These are phyloP conservation scores for Tragulus kanchil DNA, from an alignment of 2,113 vertebrate genomes.

Conservation along the genomic window DNA sequence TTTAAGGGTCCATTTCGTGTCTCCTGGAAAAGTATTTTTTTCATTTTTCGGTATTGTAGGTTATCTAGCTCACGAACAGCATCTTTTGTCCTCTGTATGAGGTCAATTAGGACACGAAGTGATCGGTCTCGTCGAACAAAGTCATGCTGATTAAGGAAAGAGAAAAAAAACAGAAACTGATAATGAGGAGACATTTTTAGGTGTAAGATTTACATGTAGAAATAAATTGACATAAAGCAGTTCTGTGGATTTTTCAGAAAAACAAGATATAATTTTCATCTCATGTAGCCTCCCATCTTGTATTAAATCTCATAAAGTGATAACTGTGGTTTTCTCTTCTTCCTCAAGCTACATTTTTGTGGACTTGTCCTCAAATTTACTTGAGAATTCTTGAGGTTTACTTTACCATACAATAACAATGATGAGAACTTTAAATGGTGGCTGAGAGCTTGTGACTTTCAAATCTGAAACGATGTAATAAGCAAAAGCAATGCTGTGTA, in stretches of 20 bases:
- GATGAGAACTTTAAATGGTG: conserved; percentile 5
- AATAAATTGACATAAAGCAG: background rate
- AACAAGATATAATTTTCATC: background rate
- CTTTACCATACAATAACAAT: background rate
- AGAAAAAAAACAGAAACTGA: conserved; percentile 19
- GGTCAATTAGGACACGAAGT: conserved; percentile 93
- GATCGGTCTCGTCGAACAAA: conserved; percentile 96
- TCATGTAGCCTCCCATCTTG: background rate
- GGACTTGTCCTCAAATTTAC: background rate
- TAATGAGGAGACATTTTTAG: background rate
- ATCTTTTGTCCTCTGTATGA: conserved; percentile 99
- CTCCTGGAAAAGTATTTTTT: conserved; percentile 99
- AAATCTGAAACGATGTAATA: conserved; percentile 5
- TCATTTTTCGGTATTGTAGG: conserved; percentile 99
- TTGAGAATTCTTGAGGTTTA: background rate
- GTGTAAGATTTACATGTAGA: background rate
- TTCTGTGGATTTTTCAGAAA: background rate
- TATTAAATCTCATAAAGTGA: background rate
- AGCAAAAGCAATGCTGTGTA: background rate
- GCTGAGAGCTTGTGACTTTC: conserved; percentile 1
- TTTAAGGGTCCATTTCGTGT: conserved; percentile 94
- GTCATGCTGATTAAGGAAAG: conserved; percentile 90
- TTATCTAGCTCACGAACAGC: conserved; percentile 98
- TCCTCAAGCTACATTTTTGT: background rate
- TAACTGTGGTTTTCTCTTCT: background rate